Evolutionary conservation across 1,140 invertebrate genomes (phyloP).

Genomic region (Cryptotermes secundus): DNA sequence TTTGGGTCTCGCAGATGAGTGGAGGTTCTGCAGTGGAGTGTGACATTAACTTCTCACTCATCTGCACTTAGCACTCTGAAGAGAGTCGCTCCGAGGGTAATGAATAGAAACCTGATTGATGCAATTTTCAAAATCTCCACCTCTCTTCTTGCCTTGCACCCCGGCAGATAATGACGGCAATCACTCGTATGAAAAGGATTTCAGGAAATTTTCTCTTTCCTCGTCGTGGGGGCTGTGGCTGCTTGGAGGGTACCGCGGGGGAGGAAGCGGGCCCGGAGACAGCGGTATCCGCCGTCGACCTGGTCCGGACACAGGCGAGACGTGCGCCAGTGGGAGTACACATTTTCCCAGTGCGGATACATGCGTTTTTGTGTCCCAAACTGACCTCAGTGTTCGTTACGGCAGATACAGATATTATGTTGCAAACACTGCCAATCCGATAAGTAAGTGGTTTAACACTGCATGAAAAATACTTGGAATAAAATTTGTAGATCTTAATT

Average conservation of each 20-base stretch:
- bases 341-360: too few species aligned
- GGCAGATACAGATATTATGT: too few species aligned
- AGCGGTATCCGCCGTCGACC: slow-evolving; percentile 22
- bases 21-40: not conserved
- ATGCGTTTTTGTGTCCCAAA: too few species aligned
- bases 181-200: slow-evolving; percentile 32
- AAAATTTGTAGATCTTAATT: too few species aligned
- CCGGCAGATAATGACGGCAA: slow-evolving; percentile 32
- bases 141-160: not conserved
- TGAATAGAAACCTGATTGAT: slow-evolving; percentile 38
- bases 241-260: not conserved
- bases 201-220: slow-evolving; percentile 36
- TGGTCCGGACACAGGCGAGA: too few species aligned
- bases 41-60: not conserved
- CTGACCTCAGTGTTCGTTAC: too few species aligned
- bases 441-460: too few species aligned
- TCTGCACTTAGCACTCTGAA: slow-evolving; percentile 28
- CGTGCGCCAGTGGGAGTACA: too few species aligned
- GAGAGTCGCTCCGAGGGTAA: slow-evolving; percentile 26
- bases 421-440: too few species aligned
- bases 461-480: too few species aligned
- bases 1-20: not conserved
- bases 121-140: slow-evolving; percentile 34
- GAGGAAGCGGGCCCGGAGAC: slow-evolving; percentile 27
- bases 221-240: not conserved